phyloP scores from a whole-genome alignment of 2,797 vertebrate species.

The Myoxocephalus aenaeus region DNA sequence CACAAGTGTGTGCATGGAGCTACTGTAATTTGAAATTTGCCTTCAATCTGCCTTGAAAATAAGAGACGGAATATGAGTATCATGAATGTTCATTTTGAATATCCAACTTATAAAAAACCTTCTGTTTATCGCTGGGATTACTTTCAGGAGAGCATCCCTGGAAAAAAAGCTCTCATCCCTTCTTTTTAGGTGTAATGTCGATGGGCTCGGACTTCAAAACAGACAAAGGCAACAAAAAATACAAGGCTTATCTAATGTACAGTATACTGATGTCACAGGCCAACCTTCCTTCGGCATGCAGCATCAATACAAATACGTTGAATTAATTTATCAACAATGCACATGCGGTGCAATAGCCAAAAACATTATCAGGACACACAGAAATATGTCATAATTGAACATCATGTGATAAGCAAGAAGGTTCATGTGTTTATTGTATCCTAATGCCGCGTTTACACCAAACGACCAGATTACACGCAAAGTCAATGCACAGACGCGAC shows the following conservation, averaged over 20 bases:
- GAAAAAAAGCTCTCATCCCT: not conserved
- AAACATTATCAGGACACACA: not conserved
- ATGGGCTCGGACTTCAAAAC: not conserved
- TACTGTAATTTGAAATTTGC: constrained; percentile 44
- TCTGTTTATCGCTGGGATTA: not conserved
- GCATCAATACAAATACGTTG: not conserved
- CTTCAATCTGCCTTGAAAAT: constrained; percentile 3
- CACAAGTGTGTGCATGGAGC: constrained; percentile 28
- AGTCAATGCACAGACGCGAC: too few relatives aligned
- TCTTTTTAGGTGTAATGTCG: not conserved
- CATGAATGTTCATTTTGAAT: not conserved
- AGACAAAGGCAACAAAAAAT: not conserved
- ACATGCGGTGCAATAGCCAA: not conserved
- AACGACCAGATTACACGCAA: too few relatives aligned
- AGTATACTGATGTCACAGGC: not conserved
- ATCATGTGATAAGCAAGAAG: not conserved
- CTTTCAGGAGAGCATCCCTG: not conserved
- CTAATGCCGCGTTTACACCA: too few relatives aligned
- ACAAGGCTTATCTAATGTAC: not conserved
- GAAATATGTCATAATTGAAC: not conserved
- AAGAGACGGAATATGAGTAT: not conserved
- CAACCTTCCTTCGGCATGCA: not conserved
- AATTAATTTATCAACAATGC: not conserved
- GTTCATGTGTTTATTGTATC: not conserved
- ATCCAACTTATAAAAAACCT: not conserved